Base-by-base conservation (phyloP, 2,797 vertebrate species). In the Chaunax sp. region DNA sequence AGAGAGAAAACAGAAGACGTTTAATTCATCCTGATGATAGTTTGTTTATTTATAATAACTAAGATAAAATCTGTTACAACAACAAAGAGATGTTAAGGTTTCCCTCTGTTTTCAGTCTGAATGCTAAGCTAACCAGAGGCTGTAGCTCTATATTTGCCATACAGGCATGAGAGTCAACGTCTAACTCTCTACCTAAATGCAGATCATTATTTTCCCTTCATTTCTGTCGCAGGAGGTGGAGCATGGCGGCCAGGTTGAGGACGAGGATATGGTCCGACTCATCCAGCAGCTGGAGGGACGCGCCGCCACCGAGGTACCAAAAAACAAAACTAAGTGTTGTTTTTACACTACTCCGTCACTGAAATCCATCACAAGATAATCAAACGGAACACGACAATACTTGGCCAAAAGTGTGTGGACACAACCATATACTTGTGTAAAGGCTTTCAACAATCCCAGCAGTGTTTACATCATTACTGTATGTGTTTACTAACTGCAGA, bases 251-350 rank as follows among this genome's bases (percentile, higher is more conserved):
- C 95, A 66, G 72, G 94, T 96, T 44, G 93, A 91, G 30, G 96
- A 93, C 63, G 96, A 97, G 44, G 97, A 97, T 65, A 95, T 98
- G 92, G 94, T 95, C 62, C 95, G 90, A 71, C 91, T 98, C 76
- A 95, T 99, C 22, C 73, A 86, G 69, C 77, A 90, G 83, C 71
- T 92, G 46, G 91, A 92, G 49, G 78, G 87, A 25, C 85, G 93
- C 87, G 72, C 94, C 87, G 69, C 94, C 91, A 87, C 85, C 1
- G 97, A 99, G 96, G 98, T 99, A 94, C 85, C 51, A 3, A 46
- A 25, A 15, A 20, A 20, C 18, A 30, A 15, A 25, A 12, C 15
- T 16, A 37, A 18, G 5, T 10, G 2, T 18, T 2, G 15, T 8
- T 38, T 60, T 13, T 4, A 19, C 40, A 13, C 23, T n/a, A 20